Evolutionary conservation across 1,140 invertebrate species (phyloP).

Genomic region (Lanistes nyassanus): DNA sequence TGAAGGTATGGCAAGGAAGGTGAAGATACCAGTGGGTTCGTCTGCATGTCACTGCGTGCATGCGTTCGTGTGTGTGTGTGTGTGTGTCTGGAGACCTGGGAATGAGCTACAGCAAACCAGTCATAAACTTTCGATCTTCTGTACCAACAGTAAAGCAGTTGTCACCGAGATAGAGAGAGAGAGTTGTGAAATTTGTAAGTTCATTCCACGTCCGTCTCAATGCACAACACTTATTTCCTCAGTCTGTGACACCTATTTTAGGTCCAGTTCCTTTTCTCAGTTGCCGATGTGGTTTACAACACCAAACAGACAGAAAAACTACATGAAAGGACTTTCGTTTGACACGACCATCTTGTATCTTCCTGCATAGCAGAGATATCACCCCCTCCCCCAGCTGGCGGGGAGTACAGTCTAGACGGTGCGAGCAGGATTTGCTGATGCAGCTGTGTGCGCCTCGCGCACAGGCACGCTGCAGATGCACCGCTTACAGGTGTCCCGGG

Average conservation of each 20-base stretch:
- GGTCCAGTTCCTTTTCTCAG: background rate
- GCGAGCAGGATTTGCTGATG: slow-evolving; percentile 2
- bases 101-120: background rate
- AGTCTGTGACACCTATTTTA: background rate
- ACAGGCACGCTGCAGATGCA: background rate
- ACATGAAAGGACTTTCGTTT: too few species aligned
- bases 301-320: too few species aligned
- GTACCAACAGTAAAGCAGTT: background rate
- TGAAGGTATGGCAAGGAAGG: too few species aligned
- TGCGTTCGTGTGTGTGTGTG: background rate
- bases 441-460: background rate
- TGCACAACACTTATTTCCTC: background rate
- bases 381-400: too few species aligned
- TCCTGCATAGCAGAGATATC: too few species aligned
- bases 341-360: too few species aligned
- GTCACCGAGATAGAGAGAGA: background rate
- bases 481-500: background rate
- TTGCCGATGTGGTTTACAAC: too few species aligned
- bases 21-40: too few species aligned
- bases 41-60: background rate
- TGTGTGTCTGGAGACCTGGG: background rate
- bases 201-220: background rate
- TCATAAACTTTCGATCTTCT: background rate
- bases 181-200: background rate
- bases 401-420: background rate